phyloP scores from a whole-genome alignment of 1,140 invertebrate genomes.

The Homalodisca vitripennis region DNA sequence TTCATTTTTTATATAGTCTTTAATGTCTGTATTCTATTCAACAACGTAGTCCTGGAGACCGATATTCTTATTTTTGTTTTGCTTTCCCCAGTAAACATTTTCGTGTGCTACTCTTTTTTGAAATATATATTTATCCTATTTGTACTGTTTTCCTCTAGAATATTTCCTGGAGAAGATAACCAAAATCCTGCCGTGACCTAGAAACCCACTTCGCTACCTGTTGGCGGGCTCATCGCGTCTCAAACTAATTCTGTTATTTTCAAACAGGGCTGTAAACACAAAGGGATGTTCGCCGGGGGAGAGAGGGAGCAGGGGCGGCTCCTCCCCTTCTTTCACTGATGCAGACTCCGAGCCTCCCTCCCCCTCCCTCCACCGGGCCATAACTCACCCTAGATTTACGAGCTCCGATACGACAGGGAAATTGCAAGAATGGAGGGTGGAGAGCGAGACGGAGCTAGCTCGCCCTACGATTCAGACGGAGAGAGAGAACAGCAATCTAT shows the following conservation, averaged over 20 bases:
- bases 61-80: too few species aligned
- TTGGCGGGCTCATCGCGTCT: neutral
- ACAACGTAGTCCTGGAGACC: too few species aligned
- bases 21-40: too few species aligned
- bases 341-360: neutral
- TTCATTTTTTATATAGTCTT: too few species aligned
- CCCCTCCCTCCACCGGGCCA: too few species aligned
- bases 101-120: too few species aligned
- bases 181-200: too few species aligned
- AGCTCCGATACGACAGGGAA: conserved; percentile 54
- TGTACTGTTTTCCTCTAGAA: too few species aligned
- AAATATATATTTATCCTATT: too few species aligned
- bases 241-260: neutral
- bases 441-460: neutral
- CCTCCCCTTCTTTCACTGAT: conserved; percentile 23
- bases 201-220: too few species aligned
- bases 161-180: too few species aligned
- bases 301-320: conserved; percentile 1
- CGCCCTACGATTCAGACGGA: neutral
- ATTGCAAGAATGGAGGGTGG: conserved; percentile 53
- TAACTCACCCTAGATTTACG: conserved; percentile 51
- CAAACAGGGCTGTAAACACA: neutral
- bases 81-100: too few species aligned
- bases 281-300: neutral
- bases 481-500: conserved; percentile 26